A percentile compares a stretch with the other conserved stretches of the same genome.
Conservation (phyloP, 2,797 vertebrate species). For the Chrysocyon brachyurus region DNA sequence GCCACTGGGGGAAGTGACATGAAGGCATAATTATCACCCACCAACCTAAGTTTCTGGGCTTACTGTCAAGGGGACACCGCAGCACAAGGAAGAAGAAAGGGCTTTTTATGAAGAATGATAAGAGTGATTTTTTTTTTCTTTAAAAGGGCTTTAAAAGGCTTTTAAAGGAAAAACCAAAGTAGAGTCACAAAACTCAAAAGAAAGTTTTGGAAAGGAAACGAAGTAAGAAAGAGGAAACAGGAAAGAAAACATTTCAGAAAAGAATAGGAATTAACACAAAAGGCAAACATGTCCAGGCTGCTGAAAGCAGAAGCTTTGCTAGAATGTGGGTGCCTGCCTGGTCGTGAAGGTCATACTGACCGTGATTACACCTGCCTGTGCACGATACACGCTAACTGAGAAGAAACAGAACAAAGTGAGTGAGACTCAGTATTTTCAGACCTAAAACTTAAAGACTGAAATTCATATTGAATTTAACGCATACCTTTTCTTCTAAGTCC, state of each 20-base stretch:
- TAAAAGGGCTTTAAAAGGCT: not conserved
- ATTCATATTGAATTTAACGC: not conserved
- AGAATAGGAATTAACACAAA: not conserved
- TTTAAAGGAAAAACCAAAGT: not conserved
- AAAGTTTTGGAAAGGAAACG: not conserved
- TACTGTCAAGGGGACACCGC: not conserved
- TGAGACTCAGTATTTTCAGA: not conserved
- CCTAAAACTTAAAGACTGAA: conserved; percentile 44
- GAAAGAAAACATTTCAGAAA: conserved; percentile 40
- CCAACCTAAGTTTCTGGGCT: not conserved
- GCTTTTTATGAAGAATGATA: conserved; percentile 15
- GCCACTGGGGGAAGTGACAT: not conserved
- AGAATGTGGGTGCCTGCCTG: not conserved
- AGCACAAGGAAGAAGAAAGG: not conserved
- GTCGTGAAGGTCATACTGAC: too few relatives aligned
- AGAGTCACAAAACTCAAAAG: conserved; percentile 7
- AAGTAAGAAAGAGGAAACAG: conserved; percentile 23
- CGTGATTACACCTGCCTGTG: not conserved
- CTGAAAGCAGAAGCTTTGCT: not conserved
- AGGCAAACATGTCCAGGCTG: not conserved
- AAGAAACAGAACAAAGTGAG: not conserved
- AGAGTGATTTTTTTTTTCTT: not conserved
- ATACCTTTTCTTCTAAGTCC: conserved; percentile 99
- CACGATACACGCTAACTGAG: not conserved
- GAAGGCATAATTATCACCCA: not conserved